A percentile compares a stretch with the other conserved stretches of the same genome.
phyloP scores from a whole-genome alignment of 2,113 vertebrate genomes.

The Tonatia bakeri region DNA sequence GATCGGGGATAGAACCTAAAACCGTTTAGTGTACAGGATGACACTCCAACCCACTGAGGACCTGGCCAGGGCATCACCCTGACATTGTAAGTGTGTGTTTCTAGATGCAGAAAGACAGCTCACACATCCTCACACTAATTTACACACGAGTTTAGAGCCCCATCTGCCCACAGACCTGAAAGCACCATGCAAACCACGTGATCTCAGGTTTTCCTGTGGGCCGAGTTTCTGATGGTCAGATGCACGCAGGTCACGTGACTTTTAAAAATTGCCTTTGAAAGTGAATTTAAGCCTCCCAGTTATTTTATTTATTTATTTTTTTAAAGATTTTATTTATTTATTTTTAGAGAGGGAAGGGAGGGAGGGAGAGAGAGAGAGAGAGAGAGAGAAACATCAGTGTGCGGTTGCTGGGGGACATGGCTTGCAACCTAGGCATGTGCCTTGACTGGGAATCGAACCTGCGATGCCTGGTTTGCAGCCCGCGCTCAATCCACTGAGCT shows the following conservation, averaged over 20 bases:
- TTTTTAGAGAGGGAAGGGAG: too few species aligned
- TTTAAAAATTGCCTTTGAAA: not conserved
- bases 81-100: not conserved
- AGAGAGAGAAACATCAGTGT: too few species aligned
- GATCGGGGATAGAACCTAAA: too few species aligned
- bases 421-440: too few species aligned
- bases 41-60: too few species aligned
- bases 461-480: too few species aligned
- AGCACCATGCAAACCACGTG: not conserved
- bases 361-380: too few species aligned
- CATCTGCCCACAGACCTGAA: not conserved
- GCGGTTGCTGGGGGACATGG: too few species aligned
- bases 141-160: not conserved
- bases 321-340: too few species aligned
- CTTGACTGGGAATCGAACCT: too few species aligned
- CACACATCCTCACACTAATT: not conserved
- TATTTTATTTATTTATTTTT: not conserved
- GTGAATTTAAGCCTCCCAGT: not conserved
- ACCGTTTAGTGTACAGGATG: too few species aligned
- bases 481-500: too few species aligned
- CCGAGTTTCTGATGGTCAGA: not conserved
- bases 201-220: not conserved
- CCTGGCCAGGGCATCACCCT: not conserved
- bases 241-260: not conserved
- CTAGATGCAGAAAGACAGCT: not conserved